Base-by-base conservation (phyloP, 2,113 vertebrate genomes). In the Neolamprologus variostigma region DNA sequence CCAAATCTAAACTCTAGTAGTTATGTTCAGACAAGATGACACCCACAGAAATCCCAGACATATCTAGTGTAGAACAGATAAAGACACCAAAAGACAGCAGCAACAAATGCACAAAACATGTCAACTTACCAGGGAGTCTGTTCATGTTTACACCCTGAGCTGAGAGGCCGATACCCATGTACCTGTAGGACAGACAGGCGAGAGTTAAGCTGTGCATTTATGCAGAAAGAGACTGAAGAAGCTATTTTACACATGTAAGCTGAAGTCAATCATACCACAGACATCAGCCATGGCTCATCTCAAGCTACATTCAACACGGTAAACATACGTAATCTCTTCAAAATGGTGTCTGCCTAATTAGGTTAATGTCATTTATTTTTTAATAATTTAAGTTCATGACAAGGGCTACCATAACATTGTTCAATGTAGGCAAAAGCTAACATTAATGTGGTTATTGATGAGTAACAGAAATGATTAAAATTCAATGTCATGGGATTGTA, bases 121-220 rank as follows among this genome's bases (percentile, higher is more conserved):
- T 26, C 7, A 4, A 86, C 95, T 96, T 98, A 99, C 99, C 99
- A 94, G 99, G 99, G 89, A 99, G 97, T 96, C 98, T 98, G 96
- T 99, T 99, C 98, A 99, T 99, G 95, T 99, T 99, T 90, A 99
- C 99, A 90, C 98, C 99, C 97, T 99, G 99, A 95, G 99, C 98
- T 4, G 98, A 99, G 83, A 99, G 98, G 83, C 99, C 99, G 87
- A 99, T 99, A 94, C 99, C 99, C 99, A 99, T 99, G 96, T 99
- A 99, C 94, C 99, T 99, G 97, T 42, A 45, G 47, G 42, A 35
- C 59, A 93, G 26, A 91, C 3, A 53, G 21, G 1, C 2, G 6
- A 81, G 5, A 2, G 5, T 61, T 87, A 50, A 19, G 16, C 23
- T 5, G 53, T 1, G 53, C 5, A 10, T 50, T 31, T 47, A 21